Conservation (phyloP, 2,888 invertebrate genomes). For the Margaritifera margaritifera region DNA sequence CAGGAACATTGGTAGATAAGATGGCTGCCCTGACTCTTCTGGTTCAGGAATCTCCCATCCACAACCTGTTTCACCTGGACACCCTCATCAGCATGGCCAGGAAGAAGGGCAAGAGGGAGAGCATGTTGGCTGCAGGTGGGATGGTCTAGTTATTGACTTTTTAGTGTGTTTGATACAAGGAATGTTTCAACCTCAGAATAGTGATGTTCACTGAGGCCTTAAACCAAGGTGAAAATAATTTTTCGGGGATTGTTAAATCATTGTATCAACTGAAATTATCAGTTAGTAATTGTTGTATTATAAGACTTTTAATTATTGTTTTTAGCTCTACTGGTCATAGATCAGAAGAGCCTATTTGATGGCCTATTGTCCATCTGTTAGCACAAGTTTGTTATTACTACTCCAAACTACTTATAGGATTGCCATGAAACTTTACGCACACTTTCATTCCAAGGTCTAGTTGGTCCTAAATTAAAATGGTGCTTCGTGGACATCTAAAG, state of each 20-base stretch:
- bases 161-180: not conserved
- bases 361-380: too few species aligned
- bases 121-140: conserved; percentile 77
- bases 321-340: too few species aligned
- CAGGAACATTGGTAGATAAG: conserved; percentile 89
- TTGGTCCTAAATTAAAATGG: too few species aligned
- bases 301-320: not conserved
- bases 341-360: too few species aligned
- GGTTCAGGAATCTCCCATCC: conserved; percentile 88
- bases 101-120: conserved; percentile 82
- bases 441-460: too few species aligned
- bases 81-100: conserved; percentile 85
- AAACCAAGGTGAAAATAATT: not conserved
- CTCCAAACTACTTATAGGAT: too few species aligned
- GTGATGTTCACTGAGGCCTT: too few species aligned
- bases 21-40: conserved; percentile 87
- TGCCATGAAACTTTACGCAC: too few species aligned
- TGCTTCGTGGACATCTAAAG: too few species aligned
- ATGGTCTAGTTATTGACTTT: not conserved
- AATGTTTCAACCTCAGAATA: too few species aligned
- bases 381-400: too few species aligned
- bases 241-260: not conserved
- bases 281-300: not conserved
- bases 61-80: conserved; percentile 82
- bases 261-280: not conserved